These are phyloP conservation scores for Bombycilla garrulus DNA, from an alignment of 2,113 vertebrate genomes.

Conservation along the genomic window DNA sequence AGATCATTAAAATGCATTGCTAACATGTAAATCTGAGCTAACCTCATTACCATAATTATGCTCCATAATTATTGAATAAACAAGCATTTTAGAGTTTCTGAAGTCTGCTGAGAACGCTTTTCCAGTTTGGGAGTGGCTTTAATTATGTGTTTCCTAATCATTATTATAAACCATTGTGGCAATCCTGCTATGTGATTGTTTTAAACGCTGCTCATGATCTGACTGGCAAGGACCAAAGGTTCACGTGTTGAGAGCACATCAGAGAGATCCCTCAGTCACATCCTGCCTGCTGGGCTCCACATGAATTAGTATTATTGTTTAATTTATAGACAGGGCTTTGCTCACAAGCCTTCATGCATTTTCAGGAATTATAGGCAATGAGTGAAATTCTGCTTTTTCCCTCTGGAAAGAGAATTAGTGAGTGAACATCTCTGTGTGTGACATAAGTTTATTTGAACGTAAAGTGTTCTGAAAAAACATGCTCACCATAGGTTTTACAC, in stretches of 20 bases:
- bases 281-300: neutral
- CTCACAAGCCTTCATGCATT: neutral
- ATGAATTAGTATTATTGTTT: neutral
- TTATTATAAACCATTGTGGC: neutral
- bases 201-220: neutral
- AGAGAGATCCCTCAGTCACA: neutral
- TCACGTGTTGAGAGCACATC: neutral
- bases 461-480: neutral
- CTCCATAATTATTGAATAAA: conserved; percentile 72
- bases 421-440: neutral
- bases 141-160: conserved; percentile 1
- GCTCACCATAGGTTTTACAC: neutral
- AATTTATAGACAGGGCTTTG: neutral
- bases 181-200: neutral
- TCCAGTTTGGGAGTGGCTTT: conserved; percentile 30
- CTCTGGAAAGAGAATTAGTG: neutral
- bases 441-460: neutral
- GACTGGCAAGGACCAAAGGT: neutral
- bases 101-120: conserved; percentile 55
- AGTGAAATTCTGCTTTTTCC: neutral
- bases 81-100: conserved; percentile 53
- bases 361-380: neutral
- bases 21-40: conserved; percentile 73
- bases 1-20: conserved; percentile 77
- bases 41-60: conserved; percentile 71